phyloP scores from a whole-genome alignment of 2,797 vertebrate genomes.

The Hemibagrus guttatus region DNA sequence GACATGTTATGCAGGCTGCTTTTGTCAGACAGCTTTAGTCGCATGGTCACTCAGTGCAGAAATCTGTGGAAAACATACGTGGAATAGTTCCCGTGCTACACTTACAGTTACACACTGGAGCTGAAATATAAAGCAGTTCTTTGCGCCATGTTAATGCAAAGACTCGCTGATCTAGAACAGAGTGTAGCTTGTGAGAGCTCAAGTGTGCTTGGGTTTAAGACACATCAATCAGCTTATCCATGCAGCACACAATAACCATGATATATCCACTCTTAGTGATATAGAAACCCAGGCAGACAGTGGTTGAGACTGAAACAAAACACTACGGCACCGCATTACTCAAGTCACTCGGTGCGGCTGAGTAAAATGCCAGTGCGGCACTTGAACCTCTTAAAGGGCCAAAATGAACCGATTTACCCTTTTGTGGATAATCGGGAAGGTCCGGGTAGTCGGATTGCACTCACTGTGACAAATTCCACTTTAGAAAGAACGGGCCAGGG shows the following conservation, averaged over 20 bases:
- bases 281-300: conserved; percentile 46
- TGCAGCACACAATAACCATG: conserved; percentile 21
- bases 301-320: conserved; percentile 45
- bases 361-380: conserved; percentile 29
- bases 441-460: conserved; percentile 33
- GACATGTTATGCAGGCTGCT: not conserved
- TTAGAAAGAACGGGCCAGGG: conserved; percentile 54
- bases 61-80: not conserved
- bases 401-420: conserved; percentile 28
- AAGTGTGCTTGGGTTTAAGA: conserved; percentile 35
- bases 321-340: conserved; percentile 23
- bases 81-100: not conserved
- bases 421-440: conserved; percentile 16
- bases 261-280: conserved; percentile 33
- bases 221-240: conserved; percentile 40
- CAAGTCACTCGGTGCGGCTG: conserved; percentile 25
- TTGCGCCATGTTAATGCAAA: conserved; percentile 12
- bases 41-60: conserved; percentile 9
- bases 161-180: not conserved
- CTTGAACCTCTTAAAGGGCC: conserved; percentile 16
- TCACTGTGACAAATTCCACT: conserved; percentile 50
- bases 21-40: not conserved
- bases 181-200: not conserved
- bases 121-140: conserved; percentile 1
- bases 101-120: not conserved